A percentile compares a stretch with the other conserved stretches of the same genome.
These are phyloP conservation scores for Lethrus apterus DNA, from an alignment of 1,140 invertebrate genomes.

Conservation along the genomic window DNA sequence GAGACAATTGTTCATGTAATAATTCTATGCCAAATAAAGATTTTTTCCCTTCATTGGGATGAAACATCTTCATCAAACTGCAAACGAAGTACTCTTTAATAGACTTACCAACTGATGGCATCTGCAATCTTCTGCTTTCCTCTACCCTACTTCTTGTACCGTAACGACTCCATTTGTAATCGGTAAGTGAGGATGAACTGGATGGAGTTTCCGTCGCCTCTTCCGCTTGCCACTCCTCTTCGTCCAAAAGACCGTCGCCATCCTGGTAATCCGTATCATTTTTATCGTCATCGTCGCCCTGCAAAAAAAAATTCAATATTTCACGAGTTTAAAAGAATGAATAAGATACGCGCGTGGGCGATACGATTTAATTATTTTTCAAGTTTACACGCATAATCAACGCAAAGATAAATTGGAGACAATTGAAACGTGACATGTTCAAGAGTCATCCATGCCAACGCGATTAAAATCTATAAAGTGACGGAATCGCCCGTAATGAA, in stretches of 20 bases:
- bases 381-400: too few relatives aligned
- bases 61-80: neutral
- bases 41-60: too few relatives aligned
- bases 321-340: neutral
- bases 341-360: too few relatives aligned
- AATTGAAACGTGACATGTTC: too few relatives aligned
- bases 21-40: neutral
- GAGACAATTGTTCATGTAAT: neutral
- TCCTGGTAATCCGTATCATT: neutral
- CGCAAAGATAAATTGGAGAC: too few relatives aligned
- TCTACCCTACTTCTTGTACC: neutral
- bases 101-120: neutral
- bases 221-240: slow-evolving; percentile 3
- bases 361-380: too few relatives aligned
- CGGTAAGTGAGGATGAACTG: neutral
- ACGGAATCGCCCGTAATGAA: too few relatives aligned
- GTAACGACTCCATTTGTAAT: slow-evolving; percentile 1
- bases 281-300: neutral
- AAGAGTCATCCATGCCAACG: too few relatives aligned
- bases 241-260: neutral
- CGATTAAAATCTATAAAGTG: too few relatives aligned
- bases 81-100: neutral
- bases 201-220: neutral
- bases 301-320: neutral
- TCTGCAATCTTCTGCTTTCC: neutral